Evolutionary conservation across 2,113 vertebrate genomes (phyloP).

Genomic region (Nymphicus hollandicus): DNA sequence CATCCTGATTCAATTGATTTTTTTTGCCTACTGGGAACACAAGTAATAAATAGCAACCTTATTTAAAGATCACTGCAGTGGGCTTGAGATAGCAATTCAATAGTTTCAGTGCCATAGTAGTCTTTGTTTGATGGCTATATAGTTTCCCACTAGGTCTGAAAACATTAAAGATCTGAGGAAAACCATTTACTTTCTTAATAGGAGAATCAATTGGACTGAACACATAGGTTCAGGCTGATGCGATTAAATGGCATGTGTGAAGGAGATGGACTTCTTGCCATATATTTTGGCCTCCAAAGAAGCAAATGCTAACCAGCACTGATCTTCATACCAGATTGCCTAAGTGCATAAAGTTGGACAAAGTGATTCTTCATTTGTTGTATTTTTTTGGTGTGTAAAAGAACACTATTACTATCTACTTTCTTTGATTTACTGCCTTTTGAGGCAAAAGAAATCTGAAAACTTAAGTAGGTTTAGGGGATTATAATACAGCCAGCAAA

Average conservation of each 20-base stretch:
- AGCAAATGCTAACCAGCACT: background rate
- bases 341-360: background rate
- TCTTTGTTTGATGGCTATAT: background rate
- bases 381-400: background rate
- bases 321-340: background rate
- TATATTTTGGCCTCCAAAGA: background rate
- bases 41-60: constrained; percentile 38
- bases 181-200: background rate
- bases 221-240: background rate
- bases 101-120: background rate
- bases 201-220: background rate
- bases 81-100: background rate
- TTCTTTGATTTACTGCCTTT: background rate
- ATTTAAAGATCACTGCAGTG: constrained; percentile 37
- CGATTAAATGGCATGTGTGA: background rate
- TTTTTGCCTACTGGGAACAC: background rate
- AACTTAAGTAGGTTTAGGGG: background rate
- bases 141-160: background rate
- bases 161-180: constrained; percentile 7
- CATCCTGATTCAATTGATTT: constrained; percentile 9
- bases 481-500: background rate
- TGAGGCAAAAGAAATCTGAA: background rate
- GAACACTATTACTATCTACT: background rate
- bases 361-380: background rate
- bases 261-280: background rate